Conservation (phyloP, 2,888 invertebrate genomes). For the Hyles lineata region DNA sequence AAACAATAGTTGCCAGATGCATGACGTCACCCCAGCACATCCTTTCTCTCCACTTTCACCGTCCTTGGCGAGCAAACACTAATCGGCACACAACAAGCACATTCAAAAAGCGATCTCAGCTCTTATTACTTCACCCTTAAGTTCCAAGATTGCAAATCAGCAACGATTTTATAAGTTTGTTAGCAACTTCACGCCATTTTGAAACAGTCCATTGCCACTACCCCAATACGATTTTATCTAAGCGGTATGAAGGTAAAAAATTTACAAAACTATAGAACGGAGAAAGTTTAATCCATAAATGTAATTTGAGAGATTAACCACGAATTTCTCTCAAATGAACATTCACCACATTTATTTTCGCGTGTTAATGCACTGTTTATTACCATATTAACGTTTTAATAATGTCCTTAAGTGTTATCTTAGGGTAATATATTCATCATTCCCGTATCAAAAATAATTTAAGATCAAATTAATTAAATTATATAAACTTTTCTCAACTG, state of each 20-base stretch:
- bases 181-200: conserved; percentile 36
- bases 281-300: conserved; percentile 44
- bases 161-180: conserved; percentile 34
- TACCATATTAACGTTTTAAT: not conserved
- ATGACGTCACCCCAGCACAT: conserved; percentile 67
- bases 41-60: conserved; percentile 81
- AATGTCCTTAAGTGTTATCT: not conserved
- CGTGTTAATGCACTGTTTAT: conserved; percentile 9
- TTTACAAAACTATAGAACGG: conserved; percentile 36
- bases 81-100: conserved; percentile 3
- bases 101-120: not conserved
- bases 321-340: conserved; percentile 40
- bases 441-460: too few species aligned
- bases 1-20: conserved; percentile 43
- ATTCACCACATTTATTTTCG: conserved; percentile 31
- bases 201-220: conserved; percentile 46
- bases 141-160: conserved; percentile 38
- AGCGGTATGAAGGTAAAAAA: conserved; percentile 36
- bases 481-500: too few species aligned
- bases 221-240: conserved; percentile 44
- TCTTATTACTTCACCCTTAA: conserved; percentile 34
- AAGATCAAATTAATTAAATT: too few species aligned
- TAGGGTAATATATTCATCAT: not conserved
- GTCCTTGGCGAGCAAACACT: conserved; percentile 70
- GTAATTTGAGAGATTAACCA: conserved; percentile 38